Evolutionary conservation across 1,140 invertebrate species (phyloP).

Genomic region (Lordiphosa mommai): DNA sequence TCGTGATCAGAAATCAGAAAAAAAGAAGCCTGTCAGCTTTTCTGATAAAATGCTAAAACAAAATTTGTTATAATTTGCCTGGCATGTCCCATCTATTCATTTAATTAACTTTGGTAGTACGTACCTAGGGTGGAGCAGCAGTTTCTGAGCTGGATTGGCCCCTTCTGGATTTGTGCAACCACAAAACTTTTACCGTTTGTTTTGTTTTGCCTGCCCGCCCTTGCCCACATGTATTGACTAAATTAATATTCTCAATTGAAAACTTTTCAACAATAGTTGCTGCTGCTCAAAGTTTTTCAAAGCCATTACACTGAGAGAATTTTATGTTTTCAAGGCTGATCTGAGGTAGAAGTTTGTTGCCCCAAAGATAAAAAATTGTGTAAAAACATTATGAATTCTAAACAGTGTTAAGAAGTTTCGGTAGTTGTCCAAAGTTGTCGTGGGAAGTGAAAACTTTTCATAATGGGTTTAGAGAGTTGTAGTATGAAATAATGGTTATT

Average conservation of each 20-base stretch:
- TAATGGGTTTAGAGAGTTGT: too few species aligned
- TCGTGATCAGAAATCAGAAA: too few species aligned
- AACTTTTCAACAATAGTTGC: constrained; percentile 75
- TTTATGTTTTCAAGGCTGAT: neutral
- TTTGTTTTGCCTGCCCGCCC: constrained; percentile 44
- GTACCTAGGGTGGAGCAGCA: constrained; percentile 5
- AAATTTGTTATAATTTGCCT: too few species aligned
- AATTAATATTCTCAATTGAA: constrained; percentile 78
- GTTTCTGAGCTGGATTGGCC: constrained; percentile 17
- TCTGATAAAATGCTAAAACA: too few species aligned
- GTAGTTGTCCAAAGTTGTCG: too few species aligned
- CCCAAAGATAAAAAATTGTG: neutral
- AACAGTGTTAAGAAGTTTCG: too few species aligned
- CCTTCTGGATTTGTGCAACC: constrained; percentile 43
- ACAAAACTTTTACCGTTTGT: constrained; percentile 71
- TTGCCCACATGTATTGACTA: constrained; percentile 73
- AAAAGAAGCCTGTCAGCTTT: too few species aligned
- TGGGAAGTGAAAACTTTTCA: too few species aligned
- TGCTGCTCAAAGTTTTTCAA: constrained; percentile 53
- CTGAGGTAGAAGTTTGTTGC: neutral
- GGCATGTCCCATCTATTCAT: too few species aligned
- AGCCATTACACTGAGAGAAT: constrained; percentile 59
- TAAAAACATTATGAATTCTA: too few species aligned
- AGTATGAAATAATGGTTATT: too few species aligned
- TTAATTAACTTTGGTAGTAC: neutral